A percentile compares a stretch with the other conserved stretches of the same genome.
These are phyloP conservation scores for Drosophila rellima DNA, from an alignment of 2,888 invertebrate species.

Conservation along the genomic window DNA sequence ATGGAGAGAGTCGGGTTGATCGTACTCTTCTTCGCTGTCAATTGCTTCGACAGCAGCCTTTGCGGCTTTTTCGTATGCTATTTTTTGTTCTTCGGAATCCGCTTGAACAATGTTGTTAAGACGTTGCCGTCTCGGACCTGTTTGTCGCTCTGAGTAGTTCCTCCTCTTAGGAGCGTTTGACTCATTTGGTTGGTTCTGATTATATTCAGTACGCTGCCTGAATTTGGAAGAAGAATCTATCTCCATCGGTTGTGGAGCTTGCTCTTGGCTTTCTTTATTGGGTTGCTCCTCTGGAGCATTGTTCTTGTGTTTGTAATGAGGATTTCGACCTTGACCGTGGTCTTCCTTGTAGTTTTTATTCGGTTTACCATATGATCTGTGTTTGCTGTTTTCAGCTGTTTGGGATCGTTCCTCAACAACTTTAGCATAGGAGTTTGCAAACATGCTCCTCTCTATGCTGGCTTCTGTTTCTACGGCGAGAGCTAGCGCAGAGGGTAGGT, in stretches of 20 bases:
- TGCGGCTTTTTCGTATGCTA: background rate
- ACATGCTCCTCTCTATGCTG: background rate
- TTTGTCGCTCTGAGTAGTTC: background rate
- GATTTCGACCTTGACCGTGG: background rate
- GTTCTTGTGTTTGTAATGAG: too few species aligned
- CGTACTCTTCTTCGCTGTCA: background rate
- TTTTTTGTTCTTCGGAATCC: background rate
- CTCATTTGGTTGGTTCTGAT: background rate
- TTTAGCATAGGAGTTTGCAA: slow-evolving; percentile 3
- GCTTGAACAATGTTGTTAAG: background rate
- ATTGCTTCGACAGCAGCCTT: background rate
- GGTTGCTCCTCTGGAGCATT: background rate
- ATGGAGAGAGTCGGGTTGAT: background rate
- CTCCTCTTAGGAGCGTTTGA: background rate
- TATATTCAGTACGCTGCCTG: background rate
- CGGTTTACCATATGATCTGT: background rate
- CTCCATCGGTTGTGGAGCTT: slow-evolving; percentile 4
- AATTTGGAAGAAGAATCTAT: background rate
- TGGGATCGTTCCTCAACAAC: slow-evolving; percentile 1
- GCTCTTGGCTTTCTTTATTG: background rate
- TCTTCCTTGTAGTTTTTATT: background rate
- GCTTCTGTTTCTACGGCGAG: background rate
- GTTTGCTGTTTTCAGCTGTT: slow-evolving; percentile 1
- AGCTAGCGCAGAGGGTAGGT: too few species aligned
- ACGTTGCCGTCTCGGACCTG: background rate